Evolutionary conservation across 2,797 vertebrate genomes (phyloP), one percentile per base, ranked within the genome.

Genomic region (Meriones psammophilus): DNA sequence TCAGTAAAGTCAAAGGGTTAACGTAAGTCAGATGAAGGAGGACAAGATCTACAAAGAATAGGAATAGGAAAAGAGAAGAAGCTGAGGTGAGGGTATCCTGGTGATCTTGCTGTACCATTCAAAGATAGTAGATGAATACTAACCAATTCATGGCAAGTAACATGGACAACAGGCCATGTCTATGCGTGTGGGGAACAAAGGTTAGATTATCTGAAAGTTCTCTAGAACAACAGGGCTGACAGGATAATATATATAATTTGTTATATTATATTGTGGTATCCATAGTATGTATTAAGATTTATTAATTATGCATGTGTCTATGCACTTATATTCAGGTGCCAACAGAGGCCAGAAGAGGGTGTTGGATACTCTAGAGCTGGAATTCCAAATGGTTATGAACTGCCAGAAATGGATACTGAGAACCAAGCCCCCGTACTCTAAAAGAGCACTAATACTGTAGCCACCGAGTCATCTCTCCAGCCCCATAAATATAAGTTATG

Each of bases 1-100:
- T 73, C 71, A 50, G 14, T 77, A 94, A 88, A 92, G 96, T 89
- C 50, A 84, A 79, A 96, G 76, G 9, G 8, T 74, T 92, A n/a
- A 15, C 74, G 79, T 79, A 68, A 74, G 17, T 86, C 36, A 64
- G 58, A 12, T 74, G 12, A 91, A 18, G 64, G n/a, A 73, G 30
- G 12, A 69, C 7, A 28, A 28, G 50, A 28, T 58, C 9, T 5
- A 46, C 17, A 88, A 50, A 39, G n/a, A n/a, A n/a, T 39, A 39
- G 39, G 12, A 33, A 60, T 26, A n/a, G 64, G 80, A 1, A 28
- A 76, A 95, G 69, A 76, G 56, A 79, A 77, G 60, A 88, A n/a
- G 12, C 39, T 79, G 33, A 2, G 69, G 71, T 22, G 13, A 18
- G 18, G 15, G 2, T 78, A n/a, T 83, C 73, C 73, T 58, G 20